Evolutionary conservation across 2,797 vertebrate species (phyloP), one percentile per base, ranked within the genome.

Genomic region (Anniella stebbinsi): DNA sequence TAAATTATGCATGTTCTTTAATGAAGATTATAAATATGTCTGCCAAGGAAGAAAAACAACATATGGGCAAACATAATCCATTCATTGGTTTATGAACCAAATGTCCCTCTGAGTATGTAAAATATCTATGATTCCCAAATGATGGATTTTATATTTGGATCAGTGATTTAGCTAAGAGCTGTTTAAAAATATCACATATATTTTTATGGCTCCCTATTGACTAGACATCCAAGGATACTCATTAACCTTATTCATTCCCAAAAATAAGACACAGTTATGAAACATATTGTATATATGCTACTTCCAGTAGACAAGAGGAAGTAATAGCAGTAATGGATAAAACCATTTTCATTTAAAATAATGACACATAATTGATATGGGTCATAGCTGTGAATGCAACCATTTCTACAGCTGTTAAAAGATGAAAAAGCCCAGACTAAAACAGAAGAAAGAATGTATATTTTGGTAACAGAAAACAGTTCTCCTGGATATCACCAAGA

Each of bases 11-110:
- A 84, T 88, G 38, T 78, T 51, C 82, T 80, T 73, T 88, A 88
- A 80, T 91, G 76, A 91, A 66, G 75, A 80, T 91, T 84, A 91
- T 88, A 87, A 84, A 88, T 84, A 80, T 84, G 67, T 80, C 73
- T 80, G 86, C 76, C 90, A 84, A 84, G 23, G 81, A 88, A 84
- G 51, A 38, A 91, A 84, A 91, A 88, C 80, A 88, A 80, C 90
- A 88, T 91, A 88, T 80, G 86, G 81, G 66, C n/a, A 38, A 91
- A 54, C 41, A 87, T 72, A 84, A 91, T 80, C 81, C 23, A 85
- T 84, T 87, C 63, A 78, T 30, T 70, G 48, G 57, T 84, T 88
- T 91, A 80, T 88, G 75, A 88, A 66, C 75, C 51, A 91, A 88
- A 85, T 85, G 75, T 80, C 72, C 72, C 60, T 63, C 41, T 84